Evolutionary conservation across 37 sponge, comb jelly and placozoan genomes (phyloP).

Genomic region (Theonella swinhoei): DNA sequence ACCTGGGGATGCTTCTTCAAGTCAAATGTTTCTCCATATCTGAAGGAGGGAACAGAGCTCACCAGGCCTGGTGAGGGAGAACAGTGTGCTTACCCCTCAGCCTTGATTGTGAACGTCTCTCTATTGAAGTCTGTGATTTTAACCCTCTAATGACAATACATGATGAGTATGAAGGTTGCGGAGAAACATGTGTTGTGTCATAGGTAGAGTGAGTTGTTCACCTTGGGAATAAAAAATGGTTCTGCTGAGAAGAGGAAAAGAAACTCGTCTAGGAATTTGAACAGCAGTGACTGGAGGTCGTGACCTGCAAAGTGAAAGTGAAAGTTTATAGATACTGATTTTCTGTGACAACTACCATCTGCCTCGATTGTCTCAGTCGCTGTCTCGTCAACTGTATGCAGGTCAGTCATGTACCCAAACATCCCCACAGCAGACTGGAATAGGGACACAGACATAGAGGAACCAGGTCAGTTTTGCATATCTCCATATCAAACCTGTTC

Average conservation of each 20-base stretch:
- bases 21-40: slow-evolving; percentile 95
- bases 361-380: slow-evolving; percentile 66
- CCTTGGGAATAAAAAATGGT: slow-evolving; percentile 94
- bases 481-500: slow-evolving; percentile 82
- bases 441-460: background rate
- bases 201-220: too few species aligned
- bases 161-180: background rate
- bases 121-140: slow-evolving; percentile 91
- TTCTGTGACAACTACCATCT: slow-evolving; percentile 47
- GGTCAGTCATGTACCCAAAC: slow-evolving; percentile 96
- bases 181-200: too few species aligned
- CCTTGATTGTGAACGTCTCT: slow-evolving; percentile 82
- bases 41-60: slow-evolving; percentile 23
- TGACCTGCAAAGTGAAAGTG: too few species aligned
- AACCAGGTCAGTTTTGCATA: background rate
- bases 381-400: slow-evolving; percentile 65
- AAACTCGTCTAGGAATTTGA: slow-evolving; percentile 94
- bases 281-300: slow-evolving; percentile 91
- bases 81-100: slow-evolving; percentile 87
- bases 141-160: slow-evolving; percentile 38
- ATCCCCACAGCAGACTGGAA: slow-evolving; percentile 83
- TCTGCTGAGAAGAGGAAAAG: slow-evolving; percentile 94
- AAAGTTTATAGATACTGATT: background rate
- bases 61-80: too few species aligned
- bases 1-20: slow-evolving; percentile 96